Evolutionary conservation across 2,113 vertebrate species (phyloP), one percentile per base, ranked within the genome.

Genomic region (Phalacrocorax pelagicus): DNA sequence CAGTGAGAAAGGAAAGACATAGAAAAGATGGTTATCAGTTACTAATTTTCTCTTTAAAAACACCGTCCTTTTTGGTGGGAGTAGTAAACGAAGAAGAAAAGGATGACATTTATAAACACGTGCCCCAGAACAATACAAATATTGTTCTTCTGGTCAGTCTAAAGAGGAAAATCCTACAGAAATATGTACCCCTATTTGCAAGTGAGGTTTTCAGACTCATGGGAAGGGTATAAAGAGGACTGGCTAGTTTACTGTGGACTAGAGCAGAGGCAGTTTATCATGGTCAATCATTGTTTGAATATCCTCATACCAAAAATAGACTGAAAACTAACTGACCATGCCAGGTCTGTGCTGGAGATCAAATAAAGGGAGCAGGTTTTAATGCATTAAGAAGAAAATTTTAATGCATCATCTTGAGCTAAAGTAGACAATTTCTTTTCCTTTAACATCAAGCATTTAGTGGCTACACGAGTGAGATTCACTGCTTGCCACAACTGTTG

Each of bases 251-350:
- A 58, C 51, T 86, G 44, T 92, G 86, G 57, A 78, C 3, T 59
- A 44, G 47, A 90, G 52, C 69, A 93, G 55, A 89, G 32, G 49
- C 40, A 84, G 57, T 86, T 81, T 90, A 72, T 96, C 30, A 6
- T 63, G 30, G 34, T 81, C 80, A 83, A 69, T 86, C 65, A 81
- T 87, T 94, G 73, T 87, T 93, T 55, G 81, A 91, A 93, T 86
- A 92, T 44, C 70, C 54, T 92, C 21, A 47, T 92, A 49, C 65
- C 72, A 92, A 95, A 95, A 95, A 84, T 61, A 90, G 65, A 74
- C 62, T 0, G 1, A 79, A 92, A 94, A 62, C 15, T 75, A 69
- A 62, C 52, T 65, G 55, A 44, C 57, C 15, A 6, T 84, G 65
- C 73, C 72, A 89, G 52, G 40, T 84, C 49, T 74, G 40, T 54